These are phyloP conservation scores for Euproctis similis DNA, from an alignment of 2,888 invertebrate species.

Conservation along the genomic window DNA sequence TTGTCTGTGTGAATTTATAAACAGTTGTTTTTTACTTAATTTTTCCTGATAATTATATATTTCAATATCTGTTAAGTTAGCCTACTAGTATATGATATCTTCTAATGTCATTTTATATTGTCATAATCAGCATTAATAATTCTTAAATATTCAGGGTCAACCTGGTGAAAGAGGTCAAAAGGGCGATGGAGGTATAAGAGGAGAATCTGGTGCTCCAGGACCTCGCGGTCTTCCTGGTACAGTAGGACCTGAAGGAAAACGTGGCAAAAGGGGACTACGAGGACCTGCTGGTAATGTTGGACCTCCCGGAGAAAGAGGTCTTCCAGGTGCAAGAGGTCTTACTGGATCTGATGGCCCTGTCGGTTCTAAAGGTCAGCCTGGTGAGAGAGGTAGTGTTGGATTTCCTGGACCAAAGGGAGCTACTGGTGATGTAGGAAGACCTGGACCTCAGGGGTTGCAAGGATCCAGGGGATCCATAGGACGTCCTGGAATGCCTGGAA, in stretches of 20 bases:
- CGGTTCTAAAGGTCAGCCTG: slow-evolving; percentile 84
- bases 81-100: too few relatives aligned
- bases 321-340: slow-evolving; percentile 79
- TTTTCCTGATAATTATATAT: too few relatives aligned
- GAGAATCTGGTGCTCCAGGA: slow-evolving; percentile 83
- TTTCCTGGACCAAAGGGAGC: slow-evolving; percentile 76
- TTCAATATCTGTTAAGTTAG: too few relatives aligned
- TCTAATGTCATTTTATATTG: too few relatives aligned
- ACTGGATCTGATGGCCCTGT: slow-evolving; percentile 86
- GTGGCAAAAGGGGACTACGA: slow-evolving; percentile 85
- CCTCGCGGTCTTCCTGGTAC: slow-evolving; percentile 85
- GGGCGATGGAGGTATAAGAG: slow-evolving; percentile 86
- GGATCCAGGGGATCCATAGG: slow-evolving; percentile 81
- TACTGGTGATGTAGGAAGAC: slow-evolving; percentile 76
- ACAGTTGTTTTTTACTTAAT: too few relatives aligned
- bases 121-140: too few relatives aligned
- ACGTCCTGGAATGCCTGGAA: slow-evolving; percentile 81
- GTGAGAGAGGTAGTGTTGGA: slow-evolving; percentile 79
- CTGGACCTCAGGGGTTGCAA: slow-evolving; percentile 80
- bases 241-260: slow-evolving; percentile 85
- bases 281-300: slow-evolving; percentile 85
- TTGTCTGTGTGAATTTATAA: too few relatives aligned
- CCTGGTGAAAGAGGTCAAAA: slow-evolving; percentile 87
- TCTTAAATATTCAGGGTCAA: slow-evolving; percentile 72
- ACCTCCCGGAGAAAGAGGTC: slow-evolving; percentile 83